Evolutionary conservation across 2,797 vertebrate genomes (phyloP), one percentile per base, ranked within the genome.

Genomic region (Semaprochilodus insignis): DNA sequence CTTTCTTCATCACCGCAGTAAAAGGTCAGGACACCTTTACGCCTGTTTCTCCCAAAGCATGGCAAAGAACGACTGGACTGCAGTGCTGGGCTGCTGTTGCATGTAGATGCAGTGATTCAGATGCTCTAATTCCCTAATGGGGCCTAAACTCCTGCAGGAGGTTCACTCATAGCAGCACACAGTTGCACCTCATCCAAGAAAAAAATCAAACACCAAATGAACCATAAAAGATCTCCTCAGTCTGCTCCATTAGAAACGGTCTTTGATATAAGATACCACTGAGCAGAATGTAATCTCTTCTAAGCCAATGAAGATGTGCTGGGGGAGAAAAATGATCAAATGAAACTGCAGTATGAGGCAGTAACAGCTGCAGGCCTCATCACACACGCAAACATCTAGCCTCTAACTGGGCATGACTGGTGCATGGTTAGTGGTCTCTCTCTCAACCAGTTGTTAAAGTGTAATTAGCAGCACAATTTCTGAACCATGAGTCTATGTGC

Each of bases 91-190:
- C 73, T 60, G 65, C 72, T 76, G 77, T 57, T 78, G 79, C 74
- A 69, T 67, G n/a, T 74, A 67, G 67, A 72, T 27, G 27, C 31
- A 40, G 31, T 21, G 23, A 63, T 69, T 57, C 59, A 65, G 70
- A 34, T 74, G 77, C 19, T 65, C 27, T 85, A 79, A 84, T 84
- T 67, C 31, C 31, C 31, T 1, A 31, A 31, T 31, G 31, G 31
- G 65, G 74, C 81, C 75, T 73, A 57, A 34, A 75, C 83, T 88
- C 83, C 65, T 48, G 11, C 73, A 63, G 54, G 59, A 48, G 36
- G 34, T 36, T 71, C 72, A 76, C 55, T 31, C 67, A 74, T 25
- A 31, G 7, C 23, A n/a, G 16, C 16, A 34, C 0, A 80, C 17
- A 25, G 57, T 23, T 60, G 44, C 31, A 19, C 40, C 74, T 69